These are phyloP conservation scores for Blera fallax DNA, from an alignment of 2,888 invertebrate species.

Conservation along the genomic window DNA sequence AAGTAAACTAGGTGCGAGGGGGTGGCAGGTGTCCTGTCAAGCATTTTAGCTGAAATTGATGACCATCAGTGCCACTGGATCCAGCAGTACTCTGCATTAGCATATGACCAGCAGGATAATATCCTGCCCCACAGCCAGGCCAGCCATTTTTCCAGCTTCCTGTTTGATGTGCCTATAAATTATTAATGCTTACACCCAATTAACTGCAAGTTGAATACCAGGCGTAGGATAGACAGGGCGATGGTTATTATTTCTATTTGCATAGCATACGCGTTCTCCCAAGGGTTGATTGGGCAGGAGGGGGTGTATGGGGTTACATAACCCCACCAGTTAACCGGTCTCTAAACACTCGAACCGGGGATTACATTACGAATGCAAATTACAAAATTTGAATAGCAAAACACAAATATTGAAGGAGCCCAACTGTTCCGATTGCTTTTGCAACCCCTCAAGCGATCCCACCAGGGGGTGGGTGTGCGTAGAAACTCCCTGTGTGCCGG, in stretches of 20 bases:
- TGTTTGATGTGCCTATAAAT: constrained; percentile 30
- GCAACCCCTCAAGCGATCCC: constrained; percentile 29
- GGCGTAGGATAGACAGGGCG: background rate
- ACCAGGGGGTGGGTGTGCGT: background rate
- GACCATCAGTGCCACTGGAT: constrained; percentile 3
- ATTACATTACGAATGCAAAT: constrained; percentile 69
- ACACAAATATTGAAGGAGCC: constrained; percentile 46
- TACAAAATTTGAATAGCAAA: constrained; percentile 62
- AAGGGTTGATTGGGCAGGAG: background rate
- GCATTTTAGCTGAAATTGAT: constrained; percentile 30
- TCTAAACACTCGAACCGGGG: constrained; percentile 43
- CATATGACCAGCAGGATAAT: constrained; percentile 53
- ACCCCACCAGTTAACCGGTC: constrained; percentile 33
- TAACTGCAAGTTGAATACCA: constrained; percentile 51
- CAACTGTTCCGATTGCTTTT: constrained; percentile 18
- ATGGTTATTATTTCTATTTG: constrained; percentile 38
- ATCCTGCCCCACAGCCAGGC: background rate
- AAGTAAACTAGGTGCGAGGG: background rate
- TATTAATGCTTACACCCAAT: constrained; percentile 57
- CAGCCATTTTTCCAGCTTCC: background rate
- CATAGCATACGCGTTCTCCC: constrained; percentile 25
- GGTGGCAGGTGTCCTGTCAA: background rate
- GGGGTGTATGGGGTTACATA: background rate
- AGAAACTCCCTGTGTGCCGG: background rate
- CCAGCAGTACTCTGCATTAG: constrained; percentile 1